These are phyloP conservation scores for Heliothis virescens DNA, from an alignment of 1,140 invertebrate genomes.

Conservation along the genomic window DNA sequence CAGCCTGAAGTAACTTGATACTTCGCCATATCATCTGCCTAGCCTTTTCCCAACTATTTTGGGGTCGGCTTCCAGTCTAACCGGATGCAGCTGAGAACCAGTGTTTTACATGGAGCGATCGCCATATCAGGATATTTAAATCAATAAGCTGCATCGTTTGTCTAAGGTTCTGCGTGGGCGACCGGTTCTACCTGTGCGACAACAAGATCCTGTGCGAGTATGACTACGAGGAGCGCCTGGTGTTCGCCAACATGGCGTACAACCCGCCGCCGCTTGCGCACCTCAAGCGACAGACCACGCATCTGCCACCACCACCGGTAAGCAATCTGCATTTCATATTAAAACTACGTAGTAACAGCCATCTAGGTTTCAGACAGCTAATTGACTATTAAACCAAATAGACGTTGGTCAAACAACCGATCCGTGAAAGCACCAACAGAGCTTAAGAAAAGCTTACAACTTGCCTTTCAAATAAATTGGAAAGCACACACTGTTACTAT, in stretches of 20 bases:
- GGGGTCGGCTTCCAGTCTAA: no score
- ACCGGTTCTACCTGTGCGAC: constrained; percentile 98
- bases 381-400: no score
- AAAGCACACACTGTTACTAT: neutral
- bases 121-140: constrained; percentile 38
- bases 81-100: no score
- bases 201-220: constrained; percentile 99
- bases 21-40: constrained; percentile 36
- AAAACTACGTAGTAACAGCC: neutral
- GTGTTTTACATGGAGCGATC: no score
- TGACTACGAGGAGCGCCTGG: constrained; percentile 97
- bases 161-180: constrained; percentile 97
- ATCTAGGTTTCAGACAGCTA: neutral
- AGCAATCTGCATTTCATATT: constrained; percentile 21
- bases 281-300: constrained; percentile 93
- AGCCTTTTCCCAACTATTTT: no score
- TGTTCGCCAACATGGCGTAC: constrained; percentile 96
- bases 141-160: constrained; percentile 42
- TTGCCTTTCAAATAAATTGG: neutral
- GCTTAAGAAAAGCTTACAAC: neutral
- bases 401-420: no score
- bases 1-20: constrained; percentile 22
- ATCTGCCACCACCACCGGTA: constrained; percentile 82
- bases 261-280: constrained; percentile 95
- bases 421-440: no score